phyloP scores from a whole-genome alignment of 2,113 vertebrate genomes.

The Cygnus buccinator region DNA sequence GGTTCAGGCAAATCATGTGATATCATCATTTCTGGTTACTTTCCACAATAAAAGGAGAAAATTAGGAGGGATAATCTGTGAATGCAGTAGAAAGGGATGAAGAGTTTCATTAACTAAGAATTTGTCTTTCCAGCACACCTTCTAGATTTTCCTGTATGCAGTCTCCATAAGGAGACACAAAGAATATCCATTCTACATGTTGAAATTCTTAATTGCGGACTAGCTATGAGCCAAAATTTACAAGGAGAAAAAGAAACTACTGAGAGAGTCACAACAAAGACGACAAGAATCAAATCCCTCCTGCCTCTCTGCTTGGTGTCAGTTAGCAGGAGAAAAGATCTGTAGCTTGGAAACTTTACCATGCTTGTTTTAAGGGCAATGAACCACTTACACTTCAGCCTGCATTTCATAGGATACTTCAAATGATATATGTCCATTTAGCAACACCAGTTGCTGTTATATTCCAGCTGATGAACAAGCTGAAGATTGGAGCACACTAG shows the following conservation, averaged over 20 bases:
- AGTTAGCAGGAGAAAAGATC: neutral
- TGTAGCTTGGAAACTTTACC: neutral
- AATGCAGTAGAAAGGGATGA: neutral
- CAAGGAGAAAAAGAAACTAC: neutral
- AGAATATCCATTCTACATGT: fast-evolving
- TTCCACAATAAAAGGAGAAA: neutral
- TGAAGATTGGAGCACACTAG: neutral
- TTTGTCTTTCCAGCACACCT: neutral
- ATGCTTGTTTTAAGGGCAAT: neutral
- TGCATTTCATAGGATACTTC: neutral
- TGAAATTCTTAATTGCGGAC: neutral
- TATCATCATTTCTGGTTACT: constrained; percentile 18
- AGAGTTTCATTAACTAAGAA: neutral
- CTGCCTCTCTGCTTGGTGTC: neutral
- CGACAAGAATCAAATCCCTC: neutral
- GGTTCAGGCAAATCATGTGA: neutral
- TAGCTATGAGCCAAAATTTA: neutral
- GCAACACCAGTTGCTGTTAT: neutral
- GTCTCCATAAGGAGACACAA: neutral
- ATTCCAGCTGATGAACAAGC: neutral
- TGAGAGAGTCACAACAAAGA: neutral
- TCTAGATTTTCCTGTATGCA: neutral
- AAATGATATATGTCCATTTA: neutral
- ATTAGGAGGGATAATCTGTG: neutral
- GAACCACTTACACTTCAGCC: neutral